These are phyloP conservation scores for Tipula lateralis DNA, from an alignment of 2,888 invertebrate genomes.

Conservation along the genomic window DNA sequence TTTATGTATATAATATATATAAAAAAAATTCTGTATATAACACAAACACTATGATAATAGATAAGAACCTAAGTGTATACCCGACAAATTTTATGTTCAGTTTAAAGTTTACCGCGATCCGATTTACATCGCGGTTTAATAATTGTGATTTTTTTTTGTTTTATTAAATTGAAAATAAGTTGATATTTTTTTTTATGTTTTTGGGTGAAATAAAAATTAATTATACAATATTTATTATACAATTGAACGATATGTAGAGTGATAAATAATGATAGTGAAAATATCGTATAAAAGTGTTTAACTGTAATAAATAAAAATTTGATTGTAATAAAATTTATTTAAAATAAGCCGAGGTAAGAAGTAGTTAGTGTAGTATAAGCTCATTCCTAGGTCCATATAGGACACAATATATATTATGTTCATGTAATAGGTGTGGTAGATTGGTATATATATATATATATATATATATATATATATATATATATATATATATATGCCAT, in stretches of 20 bases:
- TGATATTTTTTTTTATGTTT: background rate
- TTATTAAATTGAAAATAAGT: background rate
- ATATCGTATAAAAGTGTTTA: background rate
- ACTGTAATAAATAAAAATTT: background rate
- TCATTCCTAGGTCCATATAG: background rate
- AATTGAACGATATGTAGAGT: background rate
- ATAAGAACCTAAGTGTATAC: constrained; percentile 11
- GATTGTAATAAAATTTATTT: background rate
- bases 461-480: background rate
- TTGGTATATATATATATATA: too few species aligned
- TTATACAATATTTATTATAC: background rate
- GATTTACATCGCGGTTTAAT: background rate
- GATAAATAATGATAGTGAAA: background rate
- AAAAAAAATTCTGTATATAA: background rate
- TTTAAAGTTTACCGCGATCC: background rate
- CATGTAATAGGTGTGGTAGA: background rate
- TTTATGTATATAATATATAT: too few species aligned
- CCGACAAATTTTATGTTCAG: background rate
- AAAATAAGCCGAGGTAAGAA: background rate
- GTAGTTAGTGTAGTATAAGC: background rate
- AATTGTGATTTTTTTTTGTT: background rate
- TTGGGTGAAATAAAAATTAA: background rate
- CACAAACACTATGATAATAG: constrained; percentile 5
- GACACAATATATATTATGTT: background rate
- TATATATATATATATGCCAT: background rate